These are phyloP conservation scores for Sacculina carcini DNA, from an alignment of 2,888 invertebrate species.

Conservation along the genomic window DNA sequence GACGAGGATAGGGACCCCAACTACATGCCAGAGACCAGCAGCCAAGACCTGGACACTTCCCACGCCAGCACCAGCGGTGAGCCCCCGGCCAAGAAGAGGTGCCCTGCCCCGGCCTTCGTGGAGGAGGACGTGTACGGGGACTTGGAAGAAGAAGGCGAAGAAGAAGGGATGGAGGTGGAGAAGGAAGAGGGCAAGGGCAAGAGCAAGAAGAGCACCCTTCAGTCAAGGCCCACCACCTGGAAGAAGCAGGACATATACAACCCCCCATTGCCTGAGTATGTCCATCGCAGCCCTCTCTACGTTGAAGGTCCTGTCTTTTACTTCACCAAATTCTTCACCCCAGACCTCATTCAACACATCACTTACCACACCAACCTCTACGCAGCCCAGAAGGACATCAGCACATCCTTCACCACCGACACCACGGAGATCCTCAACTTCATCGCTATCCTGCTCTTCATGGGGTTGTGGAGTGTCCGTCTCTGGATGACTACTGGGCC, in stretches of 20 bases:
- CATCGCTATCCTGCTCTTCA: conserved; percentile 6
- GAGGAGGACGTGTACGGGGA: too few relatives aligned
- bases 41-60: too few relatives aligned
- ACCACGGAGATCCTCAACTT: conserved; percentile 5
- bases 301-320: conserved; percentile 5
- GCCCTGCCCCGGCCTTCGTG: too few relatives aligned
- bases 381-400: conserved; percentile 7
- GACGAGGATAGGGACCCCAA: too few relatives aligned
- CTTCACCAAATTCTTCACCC: conserved; percentile 6
- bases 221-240: conserved; percentile 4
- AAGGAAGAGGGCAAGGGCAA: background rate
- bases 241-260: conserved; percentile 6
- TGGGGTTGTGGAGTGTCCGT: too few relatives aligned
- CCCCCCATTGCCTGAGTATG: conserved; percentile 2
- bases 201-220: background rate
- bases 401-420: conserved; percentile 7
- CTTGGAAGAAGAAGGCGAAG: too few relatives aligned
- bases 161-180: background rate
- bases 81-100: too few relatives aligned
- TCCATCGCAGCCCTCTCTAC: background rate
- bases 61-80: too few relatives aligned
- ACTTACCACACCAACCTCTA: conserved; percentile 9
- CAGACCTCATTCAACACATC: conserved; percentile 6
- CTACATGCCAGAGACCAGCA: too few relatives aligned
- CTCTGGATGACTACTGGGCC: too few relatives aligned